Conservation (phyloP, 2,113 vertebrate species). For the Thunnus thynnus region DNA sequence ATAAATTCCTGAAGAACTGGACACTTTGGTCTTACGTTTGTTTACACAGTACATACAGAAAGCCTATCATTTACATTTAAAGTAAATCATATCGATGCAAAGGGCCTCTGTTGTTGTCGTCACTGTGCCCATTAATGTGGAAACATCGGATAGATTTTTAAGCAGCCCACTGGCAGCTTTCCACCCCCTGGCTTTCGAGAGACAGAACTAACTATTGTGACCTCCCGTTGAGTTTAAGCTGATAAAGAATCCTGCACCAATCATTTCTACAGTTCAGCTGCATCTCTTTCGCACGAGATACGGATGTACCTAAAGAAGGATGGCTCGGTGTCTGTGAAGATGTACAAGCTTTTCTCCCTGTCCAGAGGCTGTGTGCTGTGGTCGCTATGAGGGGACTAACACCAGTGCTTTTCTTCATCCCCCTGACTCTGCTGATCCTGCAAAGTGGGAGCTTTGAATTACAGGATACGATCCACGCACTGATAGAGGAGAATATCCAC, state of each 20-base stretch:
- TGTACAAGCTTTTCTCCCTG: constrained; percentile 17
- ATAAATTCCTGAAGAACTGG: neutral
- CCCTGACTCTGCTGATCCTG: constrained; percentile 55
- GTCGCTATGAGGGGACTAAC: constrained; percentile 50
- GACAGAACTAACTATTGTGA: constrained; percentile 32
- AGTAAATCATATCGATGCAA: neutral
- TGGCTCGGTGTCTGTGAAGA: constrained; percentile 31
- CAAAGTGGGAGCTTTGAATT: constrained; percentile 80
- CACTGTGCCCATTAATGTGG: constrained; percentile 48
- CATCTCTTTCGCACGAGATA: neutral
- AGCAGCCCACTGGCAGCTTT: constrained; percentile 74
- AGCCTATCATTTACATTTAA: neutral
- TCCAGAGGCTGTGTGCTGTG: neutral
- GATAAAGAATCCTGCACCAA: constrained; percentile 22
- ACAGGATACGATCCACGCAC: constrained; percentile 86
- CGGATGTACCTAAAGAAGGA: neutral
- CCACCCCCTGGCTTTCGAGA: constrained; percentile 64
- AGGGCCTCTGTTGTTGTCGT: constrained; percentile 1
- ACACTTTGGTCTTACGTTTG: neutral
- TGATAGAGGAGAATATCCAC: constrained; percentile 87
- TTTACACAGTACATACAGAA: neutral
- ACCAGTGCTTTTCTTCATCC: constrained; percentile 34
- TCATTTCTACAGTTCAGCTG: constrained; percentile 10
- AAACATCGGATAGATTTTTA: constrained; percentile 79
- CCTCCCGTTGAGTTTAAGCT: constrained; percentile 48